phyloP scores from a whole-genome alignment of 1,140 invertebrate genomes.

The Sinella curviseta region DNA sequence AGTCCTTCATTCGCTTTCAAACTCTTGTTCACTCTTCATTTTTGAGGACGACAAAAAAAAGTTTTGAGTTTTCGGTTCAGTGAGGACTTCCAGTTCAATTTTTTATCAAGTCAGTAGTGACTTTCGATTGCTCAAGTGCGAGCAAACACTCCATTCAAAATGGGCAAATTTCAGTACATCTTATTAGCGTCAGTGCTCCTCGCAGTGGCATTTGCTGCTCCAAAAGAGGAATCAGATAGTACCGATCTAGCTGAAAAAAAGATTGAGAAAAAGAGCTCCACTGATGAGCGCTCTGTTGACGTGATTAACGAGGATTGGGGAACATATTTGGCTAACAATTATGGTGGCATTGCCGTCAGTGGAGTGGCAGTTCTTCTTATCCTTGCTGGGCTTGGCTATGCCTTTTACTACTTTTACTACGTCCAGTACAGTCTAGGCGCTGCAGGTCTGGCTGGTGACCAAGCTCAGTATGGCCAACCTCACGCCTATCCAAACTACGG shows the following conservation, averaged over 20 bases:
- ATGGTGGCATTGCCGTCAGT: conserved; percentile 9
- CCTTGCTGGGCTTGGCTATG: conserved; percentile 30
- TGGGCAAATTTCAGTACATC: conserved; percentile 20
- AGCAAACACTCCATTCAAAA: neutral
- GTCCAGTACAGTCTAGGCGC: neutral
- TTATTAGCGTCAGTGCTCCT: conserved; percentile 29
- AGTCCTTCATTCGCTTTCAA: neutral
- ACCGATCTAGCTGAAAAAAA: neutral
- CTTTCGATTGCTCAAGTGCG: neutral
- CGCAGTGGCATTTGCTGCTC: conserved; percentile 40
- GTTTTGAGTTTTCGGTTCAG: neutral
- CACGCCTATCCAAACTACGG: neutral
- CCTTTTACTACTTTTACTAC: conserved; percentile 42
- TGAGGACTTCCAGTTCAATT: neutral
- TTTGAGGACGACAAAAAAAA: neutral
- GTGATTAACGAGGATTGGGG: conserved; percentile 24
- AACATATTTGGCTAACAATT: conserved; percentile 19
- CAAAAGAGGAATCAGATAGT: conserved; percentile 29
- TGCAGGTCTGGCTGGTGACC: neutral
- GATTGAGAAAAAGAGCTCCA: conserved; percentile 19
- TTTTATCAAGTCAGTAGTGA: neutral
- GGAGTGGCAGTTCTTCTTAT: conserved; percentile 31
- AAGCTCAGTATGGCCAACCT: conserved; percentile 15
- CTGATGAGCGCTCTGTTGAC: conserved; percentile 27
- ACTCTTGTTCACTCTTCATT: neutral